phyloP scores from a whole-genome alignment of 2,113 vertebrate genomes.

The Sylvilagus bachmani region DNA sequence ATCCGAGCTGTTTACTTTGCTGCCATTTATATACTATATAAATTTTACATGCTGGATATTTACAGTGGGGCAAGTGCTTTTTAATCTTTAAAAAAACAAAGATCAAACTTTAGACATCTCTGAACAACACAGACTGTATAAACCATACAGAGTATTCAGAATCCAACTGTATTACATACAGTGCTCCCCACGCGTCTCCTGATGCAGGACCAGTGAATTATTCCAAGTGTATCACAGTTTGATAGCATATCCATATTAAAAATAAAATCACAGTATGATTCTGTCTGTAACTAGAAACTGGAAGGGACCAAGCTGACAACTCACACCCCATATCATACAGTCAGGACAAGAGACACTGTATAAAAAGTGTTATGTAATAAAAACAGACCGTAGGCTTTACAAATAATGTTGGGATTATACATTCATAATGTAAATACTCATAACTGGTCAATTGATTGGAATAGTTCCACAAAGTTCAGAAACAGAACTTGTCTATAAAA shows the following conservation, averaged over 20 bases:
- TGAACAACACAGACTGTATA: conserved; percentile 92
- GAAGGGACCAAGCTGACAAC: conserved; percentile 88
- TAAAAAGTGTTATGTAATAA: conserved; percentile 89
- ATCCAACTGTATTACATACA: conserved; percentile 92
- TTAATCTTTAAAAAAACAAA: conserved; percentile 92
- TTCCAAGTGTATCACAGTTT: conserved; percentile 92
- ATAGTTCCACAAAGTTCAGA: conserved; percentile 87
- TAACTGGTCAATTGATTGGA: conserved; percentile 93
- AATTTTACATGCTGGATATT: conserved; percentile 98
- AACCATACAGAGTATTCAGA: conserved; percentile 93
- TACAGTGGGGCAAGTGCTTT: conserved; percentile 94
- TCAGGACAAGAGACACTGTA: conserved; percentile 88
- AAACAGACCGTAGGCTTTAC: conserved; percentile 88
- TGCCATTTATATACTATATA: conserved; percentile 94
- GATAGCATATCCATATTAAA: conserved; percentile 92
- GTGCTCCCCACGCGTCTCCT: conserved; percentile 92
- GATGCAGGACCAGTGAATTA: conserved; percentile 93
- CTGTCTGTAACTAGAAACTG: conserved; percentile 91
- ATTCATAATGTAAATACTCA: conserved; percentile 94
- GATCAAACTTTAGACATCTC: conserved; percentile 92
- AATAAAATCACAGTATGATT: conserved; percentile 93
- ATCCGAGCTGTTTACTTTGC: conserved; percentile 85
- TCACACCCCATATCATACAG: conserved; percentile 86
- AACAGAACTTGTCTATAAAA: conserved; percentile 87
- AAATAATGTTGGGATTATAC: conserved; percentile 90